Conservation (phyloP, 2,113 vertebrate species). For the Hippocampus guttulatus region DNA sequence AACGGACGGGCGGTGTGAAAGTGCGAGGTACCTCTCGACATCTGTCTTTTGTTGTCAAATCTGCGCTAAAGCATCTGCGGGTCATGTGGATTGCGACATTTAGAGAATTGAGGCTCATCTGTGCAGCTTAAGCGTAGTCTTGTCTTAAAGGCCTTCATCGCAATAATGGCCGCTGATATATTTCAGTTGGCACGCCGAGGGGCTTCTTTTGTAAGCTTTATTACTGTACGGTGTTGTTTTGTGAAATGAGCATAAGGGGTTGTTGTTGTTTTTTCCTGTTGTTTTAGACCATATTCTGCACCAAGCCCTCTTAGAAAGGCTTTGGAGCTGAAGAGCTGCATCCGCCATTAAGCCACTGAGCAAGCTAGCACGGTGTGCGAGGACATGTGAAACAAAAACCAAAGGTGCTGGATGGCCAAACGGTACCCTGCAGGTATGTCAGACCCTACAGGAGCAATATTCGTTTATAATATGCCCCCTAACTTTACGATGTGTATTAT, state of each 20-base stretch:
- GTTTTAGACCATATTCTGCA: slow-evolving; percentile 69
- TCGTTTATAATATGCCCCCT: not conserved
- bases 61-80: slow-evolving; percentile 64
- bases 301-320: slow-evolving; percentile 62
- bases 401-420: not conserved
- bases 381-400: not conserved
- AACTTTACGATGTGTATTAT: no score
- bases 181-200: not conserved
- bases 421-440: slow-evolving; percentile 29
- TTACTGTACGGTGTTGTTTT: slow-evolving; percentile 56
- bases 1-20: slow-evolving; percentile 49
- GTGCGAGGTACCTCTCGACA: slow-evolving; percentile 45
- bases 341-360: slow-evolving; percentile 47
- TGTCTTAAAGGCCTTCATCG: slow-evolving; percentile 26
- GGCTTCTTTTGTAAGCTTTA: slow-evolving; percentile 44
- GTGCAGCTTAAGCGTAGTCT: slow-evolving; percentile 47
- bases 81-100: slow-evolving; percentile 64
- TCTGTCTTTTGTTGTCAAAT: slow-evolving; percentile 72
- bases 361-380: not conserved
- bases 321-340: slow-evolving; percentile 39
- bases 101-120: slow-evolving; percentile 67
- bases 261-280: slow-evolving; percentile 63
- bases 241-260: slow-evolving; percentile 67
- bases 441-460: not conserved
- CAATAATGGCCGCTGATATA: slow-evolving; percentile 24